Conservation (phyloP, 2,797 vertebrate species). For the Aeoliscus strigatus region DNA sequence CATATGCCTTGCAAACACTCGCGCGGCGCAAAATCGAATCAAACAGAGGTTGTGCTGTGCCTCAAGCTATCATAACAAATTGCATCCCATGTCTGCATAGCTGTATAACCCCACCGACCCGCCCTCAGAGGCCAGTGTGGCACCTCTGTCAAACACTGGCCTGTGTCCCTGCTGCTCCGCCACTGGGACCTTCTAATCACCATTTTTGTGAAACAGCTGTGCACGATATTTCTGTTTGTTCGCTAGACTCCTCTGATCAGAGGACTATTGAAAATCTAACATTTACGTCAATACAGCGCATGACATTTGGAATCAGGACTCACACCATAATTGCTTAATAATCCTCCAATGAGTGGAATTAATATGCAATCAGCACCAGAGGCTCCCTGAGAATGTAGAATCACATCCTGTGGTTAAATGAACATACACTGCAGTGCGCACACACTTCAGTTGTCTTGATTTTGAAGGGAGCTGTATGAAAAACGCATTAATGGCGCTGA, state of each 20-base stretch:
- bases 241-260: conserved; percentile 11
- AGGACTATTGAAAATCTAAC: conserved; percentile 25
- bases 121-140: too few relatives aligned
- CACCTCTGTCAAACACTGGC: too few relatives aligned
- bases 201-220: too few relatives aligned
- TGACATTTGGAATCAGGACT: conserved; percentile 39
- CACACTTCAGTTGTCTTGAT: too few relatives aligned
- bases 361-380: conserved; percentile 48
- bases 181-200: too few relatives aligned
- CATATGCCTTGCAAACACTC: conserved; percentile 10
- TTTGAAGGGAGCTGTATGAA: too few relatives aligned
- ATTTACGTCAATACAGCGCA: conserved; percentile 24
- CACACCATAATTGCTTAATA: conserved; percentile 33
- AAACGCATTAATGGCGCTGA: too few relatives aligned
- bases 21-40: conserved; percentile 66
- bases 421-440: conserved; percentile 20
- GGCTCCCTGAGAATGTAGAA: conserved; percentile 24
- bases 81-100: conserved; percentile 61
- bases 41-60: conserved; percentile 63
- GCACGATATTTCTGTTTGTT: too few relatives aligned
- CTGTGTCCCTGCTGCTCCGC: too few relatives aligned
- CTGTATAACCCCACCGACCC: conserved; percentile 14
- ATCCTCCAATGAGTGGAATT: conserved; percentile 30
- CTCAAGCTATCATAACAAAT: conserved; percentile 63
- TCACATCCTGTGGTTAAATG: conserved; percentile 23